Conservation (phyloP, 2,113 vertebrate genomes). For the Micromys minutus region DNA sequence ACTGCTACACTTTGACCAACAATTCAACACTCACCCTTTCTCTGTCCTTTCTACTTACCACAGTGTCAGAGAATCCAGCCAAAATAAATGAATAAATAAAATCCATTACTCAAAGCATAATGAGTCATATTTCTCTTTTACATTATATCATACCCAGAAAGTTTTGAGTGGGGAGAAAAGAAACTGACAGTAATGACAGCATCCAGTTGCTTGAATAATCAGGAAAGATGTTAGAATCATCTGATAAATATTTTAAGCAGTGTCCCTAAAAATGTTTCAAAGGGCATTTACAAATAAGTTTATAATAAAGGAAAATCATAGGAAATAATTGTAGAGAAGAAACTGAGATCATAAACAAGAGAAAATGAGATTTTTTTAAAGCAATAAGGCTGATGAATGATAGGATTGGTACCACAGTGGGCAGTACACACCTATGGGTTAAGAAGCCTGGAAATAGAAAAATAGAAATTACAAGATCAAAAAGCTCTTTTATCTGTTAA, state of each 20-base stretch:
- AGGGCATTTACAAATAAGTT: not conserved
- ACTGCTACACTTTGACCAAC: no score
- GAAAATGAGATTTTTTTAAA: not conserved
- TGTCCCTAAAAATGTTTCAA: not conserved
- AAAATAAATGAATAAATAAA: not conserved
- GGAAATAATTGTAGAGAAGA: not conserved
- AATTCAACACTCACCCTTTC: accelerated
- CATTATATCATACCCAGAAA: not conserved
- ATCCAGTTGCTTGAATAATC: not conserved
- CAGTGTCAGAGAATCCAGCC: not conserved
- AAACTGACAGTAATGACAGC: not conserved
- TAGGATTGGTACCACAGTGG: not conserved
- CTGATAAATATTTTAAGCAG: not conserved
- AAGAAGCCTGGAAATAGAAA: not conserved
- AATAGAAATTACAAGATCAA: not conserved
- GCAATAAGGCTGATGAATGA: no score
- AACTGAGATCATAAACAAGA: not conserved
- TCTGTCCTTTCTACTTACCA: not conserved
- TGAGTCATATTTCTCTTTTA: not conserved
- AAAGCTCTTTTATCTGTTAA: not conserved
- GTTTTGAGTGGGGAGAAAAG: not conserved
- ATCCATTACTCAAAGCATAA: not conserved
- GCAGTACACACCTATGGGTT: not conserved
- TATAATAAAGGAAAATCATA: not conserved
- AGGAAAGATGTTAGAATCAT: not conserved